Conservation (phyloP, 2,888 invertebrate species). For the Epirrhoe alternata region DNA sequence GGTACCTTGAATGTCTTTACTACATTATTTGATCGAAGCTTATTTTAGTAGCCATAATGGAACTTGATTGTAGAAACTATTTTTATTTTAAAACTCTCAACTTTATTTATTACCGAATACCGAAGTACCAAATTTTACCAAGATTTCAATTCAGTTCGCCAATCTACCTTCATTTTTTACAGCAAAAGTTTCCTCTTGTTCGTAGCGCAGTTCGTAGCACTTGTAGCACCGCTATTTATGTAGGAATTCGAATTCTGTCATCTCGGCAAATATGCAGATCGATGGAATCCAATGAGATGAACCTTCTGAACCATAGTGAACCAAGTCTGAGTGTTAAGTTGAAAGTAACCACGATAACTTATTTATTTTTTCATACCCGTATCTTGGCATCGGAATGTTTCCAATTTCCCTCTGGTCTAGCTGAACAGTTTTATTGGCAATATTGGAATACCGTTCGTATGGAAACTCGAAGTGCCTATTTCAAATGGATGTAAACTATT, state of each 20-base stretch:
- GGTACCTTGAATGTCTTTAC: neutral
- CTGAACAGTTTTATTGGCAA: conserved; percentile 16
- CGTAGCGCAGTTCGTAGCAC: conserved; percentile 21
- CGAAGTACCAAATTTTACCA: neutral
- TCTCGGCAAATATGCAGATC: conserved; percentile 12
- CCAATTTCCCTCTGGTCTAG: conserved; percentile 16
- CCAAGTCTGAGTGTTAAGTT: conserved; percentile 18
- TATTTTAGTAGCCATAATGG: neutral
- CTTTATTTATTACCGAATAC: neutral
- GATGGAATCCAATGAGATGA: conserved; percentile 13
- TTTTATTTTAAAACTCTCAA: neutral
- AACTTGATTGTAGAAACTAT: neutral
- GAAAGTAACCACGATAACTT: conserved; percentile 13
- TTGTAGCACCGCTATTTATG: conserved; percentile 6
- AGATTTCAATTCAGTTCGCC: neutral
- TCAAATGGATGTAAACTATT: neutral
- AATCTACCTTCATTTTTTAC: neutral
- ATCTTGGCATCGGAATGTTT: conserved; percentile 15
- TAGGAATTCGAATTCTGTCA: conserved; percentile 5
- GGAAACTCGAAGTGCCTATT: conserved; percentile 3
- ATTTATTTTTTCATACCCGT: conserved; percentile 14
- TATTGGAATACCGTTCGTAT: conserved; percentile 18
- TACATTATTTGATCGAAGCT: neutral
- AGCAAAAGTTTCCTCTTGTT: neutral
- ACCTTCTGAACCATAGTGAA: conserved; percentile 19